Evolutionary conservation across 2,888 invertebrate species (phyloP), one percentile per base, ranked within the genome.

Genomic region (Bombylius discolor): DNA sequence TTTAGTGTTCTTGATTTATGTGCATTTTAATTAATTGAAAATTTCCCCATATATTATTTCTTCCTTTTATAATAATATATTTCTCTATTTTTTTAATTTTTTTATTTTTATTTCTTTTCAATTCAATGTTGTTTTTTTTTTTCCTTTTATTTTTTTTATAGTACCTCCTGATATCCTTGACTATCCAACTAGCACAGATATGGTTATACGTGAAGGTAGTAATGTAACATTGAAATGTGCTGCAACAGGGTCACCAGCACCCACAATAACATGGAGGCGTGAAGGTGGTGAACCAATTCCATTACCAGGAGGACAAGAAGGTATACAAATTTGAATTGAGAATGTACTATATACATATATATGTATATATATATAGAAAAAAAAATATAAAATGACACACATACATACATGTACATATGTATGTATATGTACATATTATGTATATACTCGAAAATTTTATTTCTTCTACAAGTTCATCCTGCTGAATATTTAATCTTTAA

Each of bases 161-260:
- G 90, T 90, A 58, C 89, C 90, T 52, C 90, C 90, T 48, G 89
- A 90, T 71, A 89, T 90, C 67, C 75, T 89, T 66, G 90, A 90
- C 73, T 84, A 87, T 63, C 84, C 87, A 53, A 89, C 89, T 47
- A 89, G 88, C 68, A 82, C 87, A 5, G 90, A 90, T 71, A 88
- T 89, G 82, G 87, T 87, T 42, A 89, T 88, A 50, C 79, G 86
- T 47, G 94, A 95, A 75, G 91, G 92, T 14, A 85, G 85, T 53
- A 87, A 90, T 62, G 86, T 92, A 59, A 89, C 88, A 65, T 77
- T 94, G 57, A 82, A 84, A 61, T 94, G 94, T 70, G 88, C 89
- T 42, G 93, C 92, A 31, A 88, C 84, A 14, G 90, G 94, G 53
- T 87, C 89, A n/a, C 94, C 94, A 4, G 79, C 81, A 61, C 94